Evolutionary conservation across 2,888 invertebrate genomes (phyloP), one percentile per base, ranked within the genome.

Genomic region (Harpalus rubripes): DNA sequence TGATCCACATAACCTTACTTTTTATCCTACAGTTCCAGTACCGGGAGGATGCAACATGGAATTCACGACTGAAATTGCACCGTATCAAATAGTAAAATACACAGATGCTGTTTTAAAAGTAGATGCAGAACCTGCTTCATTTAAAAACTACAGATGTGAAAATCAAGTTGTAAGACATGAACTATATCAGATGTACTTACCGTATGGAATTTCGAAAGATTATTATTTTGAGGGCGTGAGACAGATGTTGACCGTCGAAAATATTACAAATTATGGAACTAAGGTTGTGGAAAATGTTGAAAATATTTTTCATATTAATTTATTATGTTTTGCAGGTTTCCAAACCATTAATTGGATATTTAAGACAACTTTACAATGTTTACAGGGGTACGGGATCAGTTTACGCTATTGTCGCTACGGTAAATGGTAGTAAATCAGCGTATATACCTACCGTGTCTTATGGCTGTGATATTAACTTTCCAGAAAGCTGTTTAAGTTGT

Each of bases 21-120:
- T 84, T 87, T 87, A 3, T 22, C 22, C 87, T 88, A 87, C 90
- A 96, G 96, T 94, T 89, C 96, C 96, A 0, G 91, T 96, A 87
- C 96, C 96, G 16, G 96, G 96, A 58, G 96, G 95, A 16, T 96
- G 96, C 89, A 96, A 95, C 88, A 92, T 95, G 93, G 95, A 95
- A 88, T 94, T 94, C 87, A 88, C 93, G 15, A 87, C 86, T 1
- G 91, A 93, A 87, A 92, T 93, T 86, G 93, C 95, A 7, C 95
- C 96, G 0, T 95, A 92, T 88, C 92, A 95, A 88, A 90, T 90
- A 78, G 87, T 94, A 26, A 86, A 85, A 1, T 89, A 91, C 81
- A 90, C 89, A 68, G 87, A 91, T 87, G 86, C 91, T 22, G 89
- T 92, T 76, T 91, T 95, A 7, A 89, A 88, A 15, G 92, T 96